Percentiles rank a stretch among this genome's conserved stretches.
These are phyloP conservation scores for Steinernema scapterisci DNA, from an alignment of 2,888 invertebrate species.

Conservation along the genomic window DNA sequence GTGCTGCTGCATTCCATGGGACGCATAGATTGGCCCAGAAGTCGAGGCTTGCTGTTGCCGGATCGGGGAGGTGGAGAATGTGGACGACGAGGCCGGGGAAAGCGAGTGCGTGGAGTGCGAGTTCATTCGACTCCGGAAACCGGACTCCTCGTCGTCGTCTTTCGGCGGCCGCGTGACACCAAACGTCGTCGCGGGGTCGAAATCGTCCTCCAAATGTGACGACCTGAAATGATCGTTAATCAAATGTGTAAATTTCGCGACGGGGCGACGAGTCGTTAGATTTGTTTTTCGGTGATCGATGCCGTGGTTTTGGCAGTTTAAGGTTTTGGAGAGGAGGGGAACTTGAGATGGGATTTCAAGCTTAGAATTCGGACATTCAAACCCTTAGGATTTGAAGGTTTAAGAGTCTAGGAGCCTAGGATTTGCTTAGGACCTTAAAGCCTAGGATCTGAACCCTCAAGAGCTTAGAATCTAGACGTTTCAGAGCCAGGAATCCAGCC, in stretches of 20 bases:
- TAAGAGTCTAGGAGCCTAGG: no score
- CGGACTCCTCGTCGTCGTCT: constrained; percentile 39
- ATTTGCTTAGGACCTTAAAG: no score
- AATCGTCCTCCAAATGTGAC: constrained; percentile 35
- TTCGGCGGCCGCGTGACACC: constrained; percentile 35
- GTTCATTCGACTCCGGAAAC: constrained; percentile 41
- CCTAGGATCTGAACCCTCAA: no score
- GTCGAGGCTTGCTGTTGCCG: neutral
- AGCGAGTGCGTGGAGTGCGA: constrained; percentile 34
- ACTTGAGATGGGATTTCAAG: neutral
- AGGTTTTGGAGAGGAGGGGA: neutral
- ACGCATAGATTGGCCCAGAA: neutral
- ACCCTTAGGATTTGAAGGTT: no score
- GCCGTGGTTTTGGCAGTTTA: neutral
- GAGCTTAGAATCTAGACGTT: no score
- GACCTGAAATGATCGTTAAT: constrained; percentile 12
- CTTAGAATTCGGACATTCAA: no score
- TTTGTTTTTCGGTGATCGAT: no score
- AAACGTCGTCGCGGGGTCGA: constrained; percentile 31
- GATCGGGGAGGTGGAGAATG: constrained; percentile 1
- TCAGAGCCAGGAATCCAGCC: no score
- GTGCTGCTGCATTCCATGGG: neutral
- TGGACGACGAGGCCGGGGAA: constrained; percentile 20
- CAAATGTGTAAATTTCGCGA: constrained; percentile 9
- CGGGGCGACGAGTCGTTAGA: neutral